phyloP scores from a whole-genome alignment of 1,140 invertebrate genomes.

The Sycophila sp. region DNA sequence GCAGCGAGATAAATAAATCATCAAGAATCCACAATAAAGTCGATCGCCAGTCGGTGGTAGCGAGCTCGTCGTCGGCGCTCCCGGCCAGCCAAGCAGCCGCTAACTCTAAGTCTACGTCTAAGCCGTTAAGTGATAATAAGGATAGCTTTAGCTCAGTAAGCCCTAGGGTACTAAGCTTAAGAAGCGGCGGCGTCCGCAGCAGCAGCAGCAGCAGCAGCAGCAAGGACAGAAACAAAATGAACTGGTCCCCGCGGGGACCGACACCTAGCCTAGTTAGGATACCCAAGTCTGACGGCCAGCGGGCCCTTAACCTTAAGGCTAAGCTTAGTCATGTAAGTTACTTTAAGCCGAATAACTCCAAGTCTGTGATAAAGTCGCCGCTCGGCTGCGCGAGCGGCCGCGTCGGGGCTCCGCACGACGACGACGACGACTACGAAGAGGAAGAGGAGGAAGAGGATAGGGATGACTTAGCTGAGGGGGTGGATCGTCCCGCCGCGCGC shows the following conservation, averaged over 20 bases:
- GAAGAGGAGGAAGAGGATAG: too few relatives aligned
- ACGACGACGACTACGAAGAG: too few relatives aligned
- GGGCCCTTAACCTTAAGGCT: conserved; percentile 66
- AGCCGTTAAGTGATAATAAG: conserved; percentile 69
- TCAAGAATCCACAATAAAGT: too few relatives aligned
- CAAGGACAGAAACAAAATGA: conserved; percentile 30
- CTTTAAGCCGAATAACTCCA: conserved; percentile 60
- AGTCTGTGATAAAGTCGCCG: conserved; percentile 69
- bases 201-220: conserved; percentile 27
- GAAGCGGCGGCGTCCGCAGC: conserved; percentile 4
- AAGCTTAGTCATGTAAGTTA: conserved; percentile 61
- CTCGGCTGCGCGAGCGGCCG: conserved; percentile 58
- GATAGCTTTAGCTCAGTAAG: conserved; percentile 67
- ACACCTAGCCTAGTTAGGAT: conserved; percentile 69
- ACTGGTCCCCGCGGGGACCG: conserved; percentile 37
- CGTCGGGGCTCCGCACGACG: background rate
- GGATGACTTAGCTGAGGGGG: too few relatives aligned
- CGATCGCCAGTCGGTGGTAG: conserved; percentile 7
- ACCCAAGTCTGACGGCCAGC: conserved; percentile 67
- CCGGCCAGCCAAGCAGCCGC: conserved; percentile 48
- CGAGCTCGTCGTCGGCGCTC: background rate
- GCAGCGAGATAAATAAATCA: conserved; percentile 60
- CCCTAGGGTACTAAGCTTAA: conserved; percentile 67
- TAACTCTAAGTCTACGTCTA: conserved; percentile 67
- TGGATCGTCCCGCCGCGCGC: conserved; percentile 44